phyloP scores from a whole-genome alignment of 1,140 invertebrate species.

The Solenopsis fugax region DNA sequence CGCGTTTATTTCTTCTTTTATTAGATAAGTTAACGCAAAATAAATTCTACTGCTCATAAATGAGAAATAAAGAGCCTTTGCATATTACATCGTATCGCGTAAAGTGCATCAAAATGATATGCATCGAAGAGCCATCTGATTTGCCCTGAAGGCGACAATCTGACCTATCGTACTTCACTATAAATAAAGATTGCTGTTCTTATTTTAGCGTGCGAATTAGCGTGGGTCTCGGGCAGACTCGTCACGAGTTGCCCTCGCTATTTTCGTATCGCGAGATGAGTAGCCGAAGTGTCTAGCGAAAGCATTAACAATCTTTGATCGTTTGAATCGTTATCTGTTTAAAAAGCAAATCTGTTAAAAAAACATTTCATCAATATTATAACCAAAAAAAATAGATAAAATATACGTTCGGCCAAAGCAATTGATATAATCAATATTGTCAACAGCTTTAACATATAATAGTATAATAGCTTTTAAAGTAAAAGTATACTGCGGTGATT shows the following conservation, averaged over 20 bases:
- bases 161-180: conserved; percentile 76
- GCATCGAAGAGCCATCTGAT: conserved; percentile 30
- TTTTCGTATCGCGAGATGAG: conserved; percentile 70
- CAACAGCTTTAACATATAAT: not conserved
- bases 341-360: not conserved
- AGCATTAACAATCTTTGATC: conserved; percentile 57
- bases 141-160: conserved; percentile 67
- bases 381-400: not conserved
- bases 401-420: not conserved
- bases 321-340: not conserved
- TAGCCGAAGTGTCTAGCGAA: conserved; percentile 53
- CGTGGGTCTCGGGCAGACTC: conserved; percentile 78
- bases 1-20: not conserved
- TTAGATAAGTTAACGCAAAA: not conserved
- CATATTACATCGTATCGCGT: not conserved
- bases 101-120: conserved; percentile 1
- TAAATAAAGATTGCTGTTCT: conserved; percentile 79
- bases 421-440: not conserved
- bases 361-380: not conserved
- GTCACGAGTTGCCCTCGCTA: conserved; percentile 74
- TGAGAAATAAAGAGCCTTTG: not conserved
- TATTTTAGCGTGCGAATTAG: conserved; percentile 80
- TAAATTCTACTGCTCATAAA: not conserved
- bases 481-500: not conserved
- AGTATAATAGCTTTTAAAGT: not conserved